Percentiles rank a stretch among this genome's conserved stretches.
Evolutionary conservation across 2,888 invertebrate genomes (phyloP).

Genomic region (Mesoligia furuncula): DNA sequence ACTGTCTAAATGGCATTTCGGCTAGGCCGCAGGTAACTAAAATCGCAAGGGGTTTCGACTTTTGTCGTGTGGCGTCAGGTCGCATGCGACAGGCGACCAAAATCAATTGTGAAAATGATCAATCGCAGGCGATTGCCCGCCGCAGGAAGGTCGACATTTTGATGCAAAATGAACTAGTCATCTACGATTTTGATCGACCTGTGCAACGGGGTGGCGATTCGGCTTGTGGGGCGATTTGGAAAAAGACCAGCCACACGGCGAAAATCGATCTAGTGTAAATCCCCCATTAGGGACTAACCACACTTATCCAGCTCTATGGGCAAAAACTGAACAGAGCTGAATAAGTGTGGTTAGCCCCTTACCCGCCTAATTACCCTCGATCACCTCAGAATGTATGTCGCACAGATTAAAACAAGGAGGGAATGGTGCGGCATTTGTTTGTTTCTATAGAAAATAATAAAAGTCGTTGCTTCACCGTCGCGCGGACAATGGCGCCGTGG

Average conservation of each 20-base stretch:
- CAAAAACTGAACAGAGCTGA: too few relatives aligned
- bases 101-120: neutral
- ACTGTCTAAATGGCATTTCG: too few relatives aligned
- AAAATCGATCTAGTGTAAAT: neutral
- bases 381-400: conserved; percentile 35
- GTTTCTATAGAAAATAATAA: conserved; percentile 47
- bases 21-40: too few relatives aligned
- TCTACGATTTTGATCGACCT: neutral
- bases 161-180: neutral
- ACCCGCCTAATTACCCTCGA: conserved; percentile 7
- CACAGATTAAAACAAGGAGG: conserved; percentile 32
- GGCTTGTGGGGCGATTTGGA: neutral
- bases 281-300: neutral
- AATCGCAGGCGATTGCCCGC: neutral
- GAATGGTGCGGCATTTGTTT: conserved; percentile 32
- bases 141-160: neutral
- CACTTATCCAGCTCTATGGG: too few relatives aligned
- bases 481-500: conserved; percentile 36
- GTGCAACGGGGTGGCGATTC: neutral
- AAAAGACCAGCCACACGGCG: neutral
- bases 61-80: too few relatives aligned
- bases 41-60: too few relatives aligned
- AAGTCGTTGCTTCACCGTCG: conserved; percentile 24
- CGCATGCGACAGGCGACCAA: neutral
- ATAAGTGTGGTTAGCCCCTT: too few relatives aligned